Evolutionary conservation across 64 coral and sea anemone species (phyloP).

Genomic region (Actinia equina): DNA sequence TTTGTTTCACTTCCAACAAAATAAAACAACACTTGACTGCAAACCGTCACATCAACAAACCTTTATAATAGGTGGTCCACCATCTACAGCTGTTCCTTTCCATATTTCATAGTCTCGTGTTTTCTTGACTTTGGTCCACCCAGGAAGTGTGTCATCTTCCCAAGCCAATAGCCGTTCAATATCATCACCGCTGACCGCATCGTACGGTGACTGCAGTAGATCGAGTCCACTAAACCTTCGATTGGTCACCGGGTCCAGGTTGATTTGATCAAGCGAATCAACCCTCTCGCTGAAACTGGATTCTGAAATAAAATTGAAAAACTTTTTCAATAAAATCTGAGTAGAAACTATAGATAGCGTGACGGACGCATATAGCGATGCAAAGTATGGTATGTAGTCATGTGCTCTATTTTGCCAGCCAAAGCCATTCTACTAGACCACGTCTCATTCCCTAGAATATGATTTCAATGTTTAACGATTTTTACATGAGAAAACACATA

Average conservation of each 20-base stretch:
- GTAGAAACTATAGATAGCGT: not conserved
- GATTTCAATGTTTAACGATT: too few relatives aligned
- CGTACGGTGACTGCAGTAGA: slow-evolving; percentile 35
- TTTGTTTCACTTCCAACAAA: too few relatives aligned
- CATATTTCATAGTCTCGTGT: slow-evolving; percentile 49
- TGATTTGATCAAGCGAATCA: slow-evolving; percentile 12
- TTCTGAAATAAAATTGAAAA: not conserved
- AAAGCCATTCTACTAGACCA: too few relatives aligned
- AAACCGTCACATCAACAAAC: not conserved
- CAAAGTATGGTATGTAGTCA: not conserved
- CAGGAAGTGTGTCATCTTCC: slow-evolving; percentile 34
- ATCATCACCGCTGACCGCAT: slow-evolving; percentile 41
- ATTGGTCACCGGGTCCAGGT: not conserved
- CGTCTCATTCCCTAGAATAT: too few relatives aligned
- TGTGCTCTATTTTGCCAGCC: not conserved
- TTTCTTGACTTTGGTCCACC: slow-evolving; percentile 51
- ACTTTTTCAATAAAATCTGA: not conserved
- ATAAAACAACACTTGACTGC: too few relatives aligned
- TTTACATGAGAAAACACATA: too few relatives aligned
- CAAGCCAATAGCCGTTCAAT: slow-evolving; percentile 38
- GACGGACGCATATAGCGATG: not conserved
- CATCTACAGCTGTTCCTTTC: slow-evolving; percentile 31
- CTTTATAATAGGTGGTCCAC: slow-evolving; percentile 49
- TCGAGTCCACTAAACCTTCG: slow-evolving; percentile 25
- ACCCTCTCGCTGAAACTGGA: slow-evolving; percentile 21